Conservation (phyloP, 2,888 invertebrate genomes). For the Leucophenga montana region DNA sequence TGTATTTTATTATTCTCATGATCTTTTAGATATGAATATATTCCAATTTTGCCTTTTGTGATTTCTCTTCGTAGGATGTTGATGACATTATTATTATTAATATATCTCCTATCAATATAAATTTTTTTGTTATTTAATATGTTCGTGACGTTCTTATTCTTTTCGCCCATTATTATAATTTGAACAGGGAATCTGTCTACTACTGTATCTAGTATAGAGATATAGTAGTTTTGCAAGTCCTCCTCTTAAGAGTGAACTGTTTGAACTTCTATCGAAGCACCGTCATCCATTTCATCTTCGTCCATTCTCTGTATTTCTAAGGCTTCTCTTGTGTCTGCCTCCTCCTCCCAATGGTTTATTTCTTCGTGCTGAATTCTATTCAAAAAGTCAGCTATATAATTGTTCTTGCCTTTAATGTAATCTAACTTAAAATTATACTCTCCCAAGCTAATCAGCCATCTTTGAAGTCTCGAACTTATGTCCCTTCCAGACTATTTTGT, state of each 20-base stretch:
- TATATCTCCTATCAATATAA: no score
- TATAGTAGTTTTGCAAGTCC: no score
- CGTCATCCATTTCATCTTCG: conserved; percentile 9
- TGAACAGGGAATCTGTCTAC: no score
- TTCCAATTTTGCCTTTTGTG: conserved; percentile 13
- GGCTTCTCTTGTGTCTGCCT: no score
- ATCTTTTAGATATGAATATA: conserved; percentile 21
- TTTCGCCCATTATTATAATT: no score
- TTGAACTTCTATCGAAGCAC: neutral
- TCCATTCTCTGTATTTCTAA: no score
- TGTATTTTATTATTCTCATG: conserved; percentile 7
- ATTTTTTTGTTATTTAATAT: no score
- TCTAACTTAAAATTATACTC: conserved; percentile 35
- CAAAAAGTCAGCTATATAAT: conserved; percentile 40
- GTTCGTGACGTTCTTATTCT: no score
- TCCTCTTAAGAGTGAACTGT: neutral
- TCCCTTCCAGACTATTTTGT: conserved; percentile 31
- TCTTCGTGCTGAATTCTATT: conserved; percentile 38
- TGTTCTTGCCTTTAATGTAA: conserved; percentile 47
- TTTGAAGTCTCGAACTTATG: conserved; percentile 34
- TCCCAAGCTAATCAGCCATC: no score
- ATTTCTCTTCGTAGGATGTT: conserved; percentile 25
- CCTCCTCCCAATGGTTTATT: no score
- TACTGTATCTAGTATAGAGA: no score
- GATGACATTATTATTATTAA: no score